Percentiles rank a stretch among this genome's conserved stretches.
These are phyloP conservation scores for Knipowitschia caucasica DNA, from an alignment of 2,797 vertebrate genomes.

Conservation along the genomic window DNA sequence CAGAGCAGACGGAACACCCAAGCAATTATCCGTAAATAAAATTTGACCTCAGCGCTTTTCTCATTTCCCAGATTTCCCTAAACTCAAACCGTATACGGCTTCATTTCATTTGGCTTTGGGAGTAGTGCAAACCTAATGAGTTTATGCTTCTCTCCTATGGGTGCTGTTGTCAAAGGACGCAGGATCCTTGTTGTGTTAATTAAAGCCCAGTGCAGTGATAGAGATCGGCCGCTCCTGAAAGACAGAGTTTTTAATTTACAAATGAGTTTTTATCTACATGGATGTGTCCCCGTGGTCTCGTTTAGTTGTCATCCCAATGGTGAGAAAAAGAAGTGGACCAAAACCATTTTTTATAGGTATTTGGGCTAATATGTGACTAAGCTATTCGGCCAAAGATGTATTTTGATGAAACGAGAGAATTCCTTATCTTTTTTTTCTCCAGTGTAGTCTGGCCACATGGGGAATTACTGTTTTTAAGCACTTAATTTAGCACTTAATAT, in stretches of 20 bases:
- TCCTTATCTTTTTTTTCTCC: too few species aligned
- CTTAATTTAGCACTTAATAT: too few species aligned
- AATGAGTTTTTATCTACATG: slow-evolving; percentile 52
- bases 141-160: slow-evolving; percentile 62
- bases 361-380: not conserved
- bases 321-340: slow-evolving; percentile 19
- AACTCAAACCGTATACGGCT: slow-evolving; percentile 51
- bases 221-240: slow-evolving; percentile 34
- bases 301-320: slow-evolving; percentile 19
- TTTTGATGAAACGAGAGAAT: too few species aligned
- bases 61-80: slow-evolving; percentile 58
- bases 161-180: slow-evolving; percentile 62
- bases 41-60: slow-evolving; percentile 46
- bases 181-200: slow-evolving; percentile 69
- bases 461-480: too few species aligned
- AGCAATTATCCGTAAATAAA: slow-evolving; percentile 49
- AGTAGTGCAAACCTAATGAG: slow-evolving; percentile 62
- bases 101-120: slow-evolving; percentile 49
- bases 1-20: slow-evolving; percentile 39
- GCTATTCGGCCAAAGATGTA: too few species aligned
- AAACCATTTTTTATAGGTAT: too few species aligned
- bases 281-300: slow-evolving; percentile 32
- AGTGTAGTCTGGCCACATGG: too few species aligned
- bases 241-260: slow-evolving; percentile 56
- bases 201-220: slow-evolving; percentile 54